Base-by-base conservation (phyloP, 2,797 vertebrate genomes). In the Poecilia wingei region DNA sequence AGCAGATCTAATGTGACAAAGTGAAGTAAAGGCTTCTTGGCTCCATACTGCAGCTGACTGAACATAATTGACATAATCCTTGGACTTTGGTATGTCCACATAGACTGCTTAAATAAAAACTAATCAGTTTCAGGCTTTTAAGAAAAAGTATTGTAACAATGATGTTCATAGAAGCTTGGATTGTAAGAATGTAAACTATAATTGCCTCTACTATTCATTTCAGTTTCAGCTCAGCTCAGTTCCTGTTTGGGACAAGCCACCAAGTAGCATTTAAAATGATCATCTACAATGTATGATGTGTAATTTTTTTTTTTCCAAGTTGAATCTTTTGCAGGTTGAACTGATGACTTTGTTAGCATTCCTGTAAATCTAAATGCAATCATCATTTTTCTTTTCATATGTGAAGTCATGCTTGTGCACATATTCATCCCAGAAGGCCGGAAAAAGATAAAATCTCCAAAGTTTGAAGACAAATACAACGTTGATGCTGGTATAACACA, bases 1-100 rank as follows among this genome's bases (percentile, higher is more conserved):
- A 95, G 93, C 93, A 96, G 97, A 98, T 96, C 88, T 89, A 95
- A 96, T 95, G 94, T 97, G 97, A 98, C 97, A 96, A 94, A 86
- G 92, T 95, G 95, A 95, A 96, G 95, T 93, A 87, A 87, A 81
- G 82, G 93, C 89, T 89, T 92, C 94, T 93, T 92, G 95, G 92
- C 95, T 94, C 94, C 93, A 92, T 86, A 84, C 82, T 93, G 94
- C 95, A 96, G 74, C 82, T 77, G 82, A 80, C 80, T 93, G 93
- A 87, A 89, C 83, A 86, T 83, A 76, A 49, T 57, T 79, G 82
- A 82, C 84, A 84, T 85, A n/a, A 25, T 72, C 81, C 75, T 74
- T 72, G 70, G 73, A 74, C 59, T 25, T 16, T 45, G 59, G 36
- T 39, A 20, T 16, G 49, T 71, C 9, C 31, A 74, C 73, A 68